phyloP scores from a whole-genome alignment of 35 echinoderm and acorn worm species.

The Apostichopus japonicus region DNA sequence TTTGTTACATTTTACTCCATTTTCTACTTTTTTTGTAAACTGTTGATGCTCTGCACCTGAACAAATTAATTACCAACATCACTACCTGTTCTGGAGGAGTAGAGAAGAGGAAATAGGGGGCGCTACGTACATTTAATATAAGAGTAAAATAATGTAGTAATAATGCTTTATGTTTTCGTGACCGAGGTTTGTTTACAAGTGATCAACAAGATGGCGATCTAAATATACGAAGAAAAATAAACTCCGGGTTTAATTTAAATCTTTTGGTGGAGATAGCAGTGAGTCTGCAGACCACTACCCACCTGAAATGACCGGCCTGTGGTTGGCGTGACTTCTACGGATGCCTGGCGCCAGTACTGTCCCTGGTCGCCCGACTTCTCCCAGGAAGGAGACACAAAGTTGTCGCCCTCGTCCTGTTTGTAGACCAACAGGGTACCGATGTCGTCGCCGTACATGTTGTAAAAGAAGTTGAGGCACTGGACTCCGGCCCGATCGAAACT shows the following conservation, averaged over 20 bases:
- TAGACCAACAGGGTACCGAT: slow-evolving; percentile 81
- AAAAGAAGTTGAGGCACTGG: slow-evolving; percentile 81
- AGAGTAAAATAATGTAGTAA: too few species aligned
- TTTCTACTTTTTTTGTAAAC: neutral
- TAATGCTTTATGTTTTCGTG: too few species aligned
- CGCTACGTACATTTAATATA: too few species aligned
- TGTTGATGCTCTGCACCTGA: too few species aligned
- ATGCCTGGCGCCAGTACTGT: slow-evolving; percentile 71
- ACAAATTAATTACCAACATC: too few species aligned
- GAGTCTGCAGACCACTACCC: neutral
- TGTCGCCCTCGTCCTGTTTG: slow-evolving; percentile 65
- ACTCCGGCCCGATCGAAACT: slow-evolving; percentile 18
- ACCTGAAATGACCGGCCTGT: slow-evolving; percentile 55
- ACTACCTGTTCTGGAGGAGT: too few species aligned
- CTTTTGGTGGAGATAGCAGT: too few species aligned
- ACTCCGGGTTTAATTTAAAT: too few species aligned
- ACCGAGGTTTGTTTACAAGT: too few species aligned
- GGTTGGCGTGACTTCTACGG: slow-evolving; percentile 53
- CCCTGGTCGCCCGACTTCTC: slow-evolving; percentile 69
- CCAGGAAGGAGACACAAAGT: slow-evolving; percentile 80
- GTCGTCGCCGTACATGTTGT: slow-evolving; percentile 73
- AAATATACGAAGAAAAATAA: too few species aligned
- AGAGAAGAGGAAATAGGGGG: too few species aligned
- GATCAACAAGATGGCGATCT: too few species aligned
- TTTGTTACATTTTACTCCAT: neutral